phyloP scores from a whole-genome alignment of 2,797 vertebrate genomes.

The Channa striata region DNA sequence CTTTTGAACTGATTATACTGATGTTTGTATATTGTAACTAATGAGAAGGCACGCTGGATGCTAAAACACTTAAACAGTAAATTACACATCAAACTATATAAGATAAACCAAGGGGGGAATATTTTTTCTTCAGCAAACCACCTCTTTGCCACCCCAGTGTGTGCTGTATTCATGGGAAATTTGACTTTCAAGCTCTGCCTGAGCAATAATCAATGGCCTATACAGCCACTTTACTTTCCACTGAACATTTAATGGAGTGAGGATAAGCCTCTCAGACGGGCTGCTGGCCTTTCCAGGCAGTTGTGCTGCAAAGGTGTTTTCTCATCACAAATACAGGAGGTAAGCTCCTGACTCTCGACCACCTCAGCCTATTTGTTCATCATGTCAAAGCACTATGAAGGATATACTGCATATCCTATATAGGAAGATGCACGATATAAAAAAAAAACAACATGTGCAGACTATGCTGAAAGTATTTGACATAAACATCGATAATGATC shows the following conservation, averaged over 20 bases:
- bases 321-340: constrained; percentile 45
- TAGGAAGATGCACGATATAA: background rate
- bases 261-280: constrained; percentile 66
- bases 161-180: constrained; percentile 55
- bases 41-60: constrained; percentile 1
- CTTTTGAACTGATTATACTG: constrained; percentile 12
- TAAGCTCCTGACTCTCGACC: constrained; percentile 29
- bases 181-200: constrained; percentile 60
- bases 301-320: constrained; percentile 54
- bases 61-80: constrained; percentile 12
- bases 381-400: constrained; percentile 1
- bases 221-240: constrained; percentile 71
- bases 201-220: constrained; percentile 72
- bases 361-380: constrained; percentile 16
- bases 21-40: constrained; percentile 1
- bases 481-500: background rate
- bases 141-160: constrained; percentile 25
- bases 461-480: background rate
- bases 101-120: constrained; percentile 8
- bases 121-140: constrained; percentile 31
- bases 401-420: background rate
- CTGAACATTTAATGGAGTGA: constrained; percentile 75
- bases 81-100: background rate
- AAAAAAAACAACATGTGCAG: constrained; percentile 4
- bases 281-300: constrained; percentile 58